These are phyloP conservation scores for Prionace glauca DNA, from an alignment of 2,797 vertebrate genomes.

Conservation along the genomic window DNA sequence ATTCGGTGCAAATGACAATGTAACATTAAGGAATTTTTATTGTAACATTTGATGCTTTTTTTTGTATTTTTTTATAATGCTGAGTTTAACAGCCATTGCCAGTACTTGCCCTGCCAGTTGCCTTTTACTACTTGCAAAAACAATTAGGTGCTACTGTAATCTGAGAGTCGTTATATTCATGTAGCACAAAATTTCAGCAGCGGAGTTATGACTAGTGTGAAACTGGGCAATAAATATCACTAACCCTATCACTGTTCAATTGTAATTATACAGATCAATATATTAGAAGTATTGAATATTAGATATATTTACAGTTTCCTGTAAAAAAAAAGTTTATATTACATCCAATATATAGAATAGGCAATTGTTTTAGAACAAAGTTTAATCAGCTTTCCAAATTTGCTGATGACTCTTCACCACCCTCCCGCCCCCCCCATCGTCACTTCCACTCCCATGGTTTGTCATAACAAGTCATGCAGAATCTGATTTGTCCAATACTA, in stretches of 20 bases:
- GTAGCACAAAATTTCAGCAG: slow-evolving; percentile 34
- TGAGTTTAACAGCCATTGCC: slow-evolving; percentile 35
- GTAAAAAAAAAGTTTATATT: slow-evolving; percentile 21
- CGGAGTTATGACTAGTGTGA: neutral
- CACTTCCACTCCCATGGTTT: neutral
- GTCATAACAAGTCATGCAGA: neutral
- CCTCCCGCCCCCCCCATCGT: neutral
- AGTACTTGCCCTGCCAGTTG: slow-evolving; percentile 33
- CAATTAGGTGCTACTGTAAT: slow-evolving; percentile 36
- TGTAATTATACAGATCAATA: slow-evolving; percentile 13
- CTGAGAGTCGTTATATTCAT: neutral
- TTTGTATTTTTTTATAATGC: slow-evolving; percentile 33
- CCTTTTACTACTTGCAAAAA: slow-evolving; percentile 37
- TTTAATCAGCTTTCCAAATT: neutral
- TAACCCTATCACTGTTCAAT: slow-evolving; percentile 16
- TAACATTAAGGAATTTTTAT: slow-evolving; percentile 29
- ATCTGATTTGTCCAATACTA: neutral
- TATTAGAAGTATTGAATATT: slow-evolving; percentile 12
- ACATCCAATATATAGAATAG: slow-evolving; percentile 5
- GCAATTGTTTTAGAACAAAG: neutral
- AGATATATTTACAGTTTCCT: slow-evolving; percentile 25
- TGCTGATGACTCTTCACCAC: neutral
- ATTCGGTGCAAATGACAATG: slow-evolving; percentile 21
- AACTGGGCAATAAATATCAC: slow-evolving; percentile 35
- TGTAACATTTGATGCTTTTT: slow-evolving; percentile 38